These are phyloP conservation scores for Drosophila punjabiensis DNA, from an alignment of 1,140 invertebrate species.

Conservation along the genomic window DNA sequence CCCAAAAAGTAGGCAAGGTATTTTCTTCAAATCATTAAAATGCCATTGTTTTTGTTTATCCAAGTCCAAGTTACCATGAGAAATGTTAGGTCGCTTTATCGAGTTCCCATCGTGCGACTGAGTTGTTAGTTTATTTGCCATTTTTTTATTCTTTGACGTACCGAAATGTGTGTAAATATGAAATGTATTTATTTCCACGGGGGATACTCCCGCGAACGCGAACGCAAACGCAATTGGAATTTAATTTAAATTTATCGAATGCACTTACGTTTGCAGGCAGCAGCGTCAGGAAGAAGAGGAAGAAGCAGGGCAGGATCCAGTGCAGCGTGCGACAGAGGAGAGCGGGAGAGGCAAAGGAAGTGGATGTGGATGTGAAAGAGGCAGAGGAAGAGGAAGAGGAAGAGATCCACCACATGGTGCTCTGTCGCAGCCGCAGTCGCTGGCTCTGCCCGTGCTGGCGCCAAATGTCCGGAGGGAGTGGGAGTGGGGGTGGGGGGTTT, in stretches of 20 bases:
- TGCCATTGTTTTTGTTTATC: neutral
- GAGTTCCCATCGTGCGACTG: neutral
- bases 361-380: slow-evolving; percentile 21
- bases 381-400: slow-evolving; percentile 34
- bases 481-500: neutral
- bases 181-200: slow-evolving; percentile 13
- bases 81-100: neutral
- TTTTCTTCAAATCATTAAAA: neutral
- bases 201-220: neutral
- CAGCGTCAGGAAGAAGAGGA: slow-evolving; percentile 12
- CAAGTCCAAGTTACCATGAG: neutral
- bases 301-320: slow-evolving; percentile 23
- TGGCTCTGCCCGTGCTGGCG: slow-evolving; percentile 57
- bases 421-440: slow-evolving; percentile 37
- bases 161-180: slow-evolving; percentile 3
- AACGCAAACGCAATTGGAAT: slow-evolving; percentile 11
- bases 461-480: slow-evolving; percentile 55
- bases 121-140: slow-evolving; percentile 1
- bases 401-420: slow-evolving; percentile 55
- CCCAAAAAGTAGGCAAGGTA: slow-evolving; percentile 6
- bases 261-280: slow-evolving; percentile 44
- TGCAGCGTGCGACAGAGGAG: slow-evolving; percentile 28
- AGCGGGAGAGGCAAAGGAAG: slow-evolving; percentile 9
- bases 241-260: slow-evolving; percentile 22
- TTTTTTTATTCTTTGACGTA: neutral